Conservation (phyloP, 2,113 vertebrate genomes). For the Hydrolagus affinis region DNA sequence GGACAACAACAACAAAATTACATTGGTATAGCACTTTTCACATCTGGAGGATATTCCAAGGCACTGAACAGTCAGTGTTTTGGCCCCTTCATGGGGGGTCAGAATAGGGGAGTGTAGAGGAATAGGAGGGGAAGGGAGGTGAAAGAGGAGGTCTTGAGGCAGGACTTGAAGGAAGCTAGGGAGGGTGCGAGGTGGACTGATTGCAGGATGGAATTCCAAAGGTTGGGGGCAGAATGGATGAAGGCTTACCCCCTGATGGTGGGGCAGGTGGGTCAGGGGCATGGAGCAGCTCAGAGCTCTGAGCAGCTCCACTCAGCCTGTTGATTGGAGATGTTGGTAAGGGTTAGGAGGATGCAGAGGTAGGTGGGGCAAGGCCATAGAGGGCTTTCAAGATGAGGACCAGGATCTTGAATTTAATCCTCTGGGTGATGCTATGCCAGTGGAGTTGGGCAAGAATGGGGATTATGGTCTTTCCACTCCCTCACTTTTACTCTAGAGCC, state of each 20-base stretch:
- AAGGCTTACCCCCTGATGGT: too few relatives aligned
- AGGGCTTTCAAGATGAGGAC: not conserved
- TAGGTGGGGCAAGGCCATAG: not conserved
- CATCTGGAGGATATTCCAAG: not conserved
- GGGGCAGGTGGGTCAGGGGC: too few relatives aligned
- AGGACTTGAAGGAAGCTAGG: not conserved
- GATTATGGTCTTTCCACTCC: too few relatives aligned
- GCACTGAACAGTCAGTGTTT: not conserved
- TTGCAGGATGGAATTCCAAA: not conserved
- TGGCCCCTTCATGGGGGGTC: not conserved
- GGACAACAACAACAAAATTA: not conserved
- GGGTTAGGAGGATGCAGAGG: too few relatives aligned
- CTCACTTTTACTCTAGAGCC: not conserved
- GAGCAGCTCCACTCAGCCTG: too few relatives aligned
- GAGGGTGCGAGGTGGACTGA: not conserved
- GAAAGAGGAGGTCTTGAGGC: not conserved
- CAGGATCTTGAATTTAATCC: not conserved
- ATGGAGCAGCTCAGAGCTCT: too few relatives aligned
- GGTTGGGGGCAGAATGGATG: too few relatives aligned
- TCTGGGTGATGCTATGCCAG: not conserved
- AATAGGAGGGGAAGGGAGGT: not conserved
- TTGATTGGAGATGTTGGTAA: not conserved
- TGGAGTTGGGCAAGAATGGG: too few relatives aligned
- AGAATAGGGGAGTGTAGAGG: not conserved
- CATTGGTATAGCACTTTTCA: too few relatives aligned